Evolutionary conservation across 2,797 vertebrate genomes (phyloP), one percentile per base, ranked within the genome.

Genomic region (Monodelphis domestica): DNA sequence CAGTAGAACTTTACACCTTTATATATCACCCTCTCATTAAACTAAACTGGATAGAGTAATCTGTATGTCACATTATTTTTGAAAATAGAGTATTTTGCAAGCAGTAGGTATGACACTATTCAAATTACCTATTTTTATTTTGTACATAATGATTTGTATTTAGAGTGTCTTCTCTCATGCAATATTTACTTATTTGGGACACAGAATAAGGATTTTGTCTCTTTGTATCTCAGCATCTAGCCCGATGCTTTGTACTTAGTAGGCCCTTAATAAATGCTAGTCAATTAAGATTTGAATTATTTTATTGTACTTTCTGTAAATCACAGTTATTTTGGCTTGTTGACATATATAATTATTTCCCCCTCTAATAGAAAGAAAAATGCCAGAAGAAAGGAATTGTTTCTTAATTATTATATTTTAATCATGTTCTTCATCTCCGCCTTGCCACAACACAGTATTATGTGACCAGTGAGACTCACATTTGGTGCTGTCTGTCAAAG

Each of bases 401-500:
- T 38, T 21, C n/a, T 38, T n/a, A n/a, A 63, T 21, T 12, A 63
- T 63, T 63, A 14, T 59, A 0, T 11, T 53, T 91, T 93, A 89
- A 84, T 59, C 21, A 12, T 2, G 15, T 24, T 84, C 14, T 4
- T 17, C 4, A 11, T 30, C 50, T n/a, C 5, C 53, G 59, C 5
- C 24, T 4, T 63, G 21, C 14, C 2, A 14, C 21, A 50, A 5
- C 12, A 90, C 11, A 87, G 59, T 53, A 88, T 93, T n/a, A 0
- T 50, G 1, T 87, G 92, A 30, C 24, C 28, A 11, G 28, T 90
- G 45, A 95, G 91, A 12, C 11, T n/a, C 33, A 78, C 50, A 29
- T 26, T 57, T 3, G 1, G 52, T 89, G 33, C 33, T 89, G 92
- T 88, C 63, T 84, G 14, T 45, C 50, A 97, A 96, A 89, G 57